These are phyloP conservation scores for Eptatretus burgeri DNA, from an alignment of 2,113 vertebrate genomes.

Conservation along the genomic window DNA sequence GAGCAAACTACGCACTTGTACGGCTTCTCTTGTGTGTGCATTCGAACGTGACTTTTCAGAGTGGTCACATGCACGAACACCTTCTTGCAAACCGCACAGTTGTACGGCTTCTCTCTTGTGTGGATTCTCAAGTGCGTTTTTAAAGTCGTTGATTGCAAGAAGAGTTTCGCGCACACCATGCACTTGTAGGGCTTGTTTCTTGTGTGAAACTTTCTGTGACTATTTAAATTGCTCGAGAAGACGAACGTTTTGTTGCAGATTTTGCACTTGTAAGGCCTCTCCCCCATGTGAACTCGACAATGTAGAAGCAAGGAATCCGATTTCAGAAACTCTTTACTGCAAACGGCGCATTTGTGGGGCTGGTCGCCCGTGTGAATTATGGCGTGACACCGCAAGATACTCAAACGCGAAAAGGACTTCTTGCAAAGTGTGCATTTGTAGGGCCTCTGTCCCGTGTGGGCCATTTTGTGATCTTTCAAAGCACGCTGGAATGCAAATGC, in stretches of 20 bases:
- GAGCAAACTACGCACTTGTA: neutral
- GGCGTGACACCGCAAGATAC: neutral
- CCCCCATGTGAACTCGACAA: neutral
- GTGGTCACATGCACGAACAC: neutral
- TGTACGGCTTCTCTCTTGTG: neutral
- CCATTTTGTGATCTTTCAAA: neutral
- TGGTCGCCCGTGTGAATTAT: neutral
- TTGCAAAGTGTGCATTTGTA: neutral
- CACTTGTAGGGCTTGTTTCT: neutral
- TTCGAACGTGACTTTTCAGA: neutral
- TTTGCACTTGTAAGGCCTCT: neutral
- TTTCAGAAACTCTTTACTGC: neutral
- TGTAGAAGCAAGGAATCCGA: no score
- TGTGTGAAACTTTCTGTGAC: neutral
- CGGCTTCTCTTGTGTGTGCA: neutral
- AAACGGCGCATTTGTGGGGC: neutral
- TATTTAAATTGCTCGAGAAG: neutral
- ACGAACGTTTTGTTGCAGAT: neutral
- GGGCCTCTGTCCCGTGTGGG: neutral
- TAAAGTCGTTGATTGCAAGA: neutral
- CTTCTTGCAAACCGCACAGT: neutral
- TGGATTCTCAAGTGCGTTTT: neutral
- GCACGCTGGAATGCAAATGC: neutral
- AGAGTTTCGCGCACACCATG: neutral
- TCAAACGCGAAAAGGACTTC: neutral